Conservation (phyloP, 2,888 invertebrate genomes). For the Cecidostiba fungosa region DNA sequence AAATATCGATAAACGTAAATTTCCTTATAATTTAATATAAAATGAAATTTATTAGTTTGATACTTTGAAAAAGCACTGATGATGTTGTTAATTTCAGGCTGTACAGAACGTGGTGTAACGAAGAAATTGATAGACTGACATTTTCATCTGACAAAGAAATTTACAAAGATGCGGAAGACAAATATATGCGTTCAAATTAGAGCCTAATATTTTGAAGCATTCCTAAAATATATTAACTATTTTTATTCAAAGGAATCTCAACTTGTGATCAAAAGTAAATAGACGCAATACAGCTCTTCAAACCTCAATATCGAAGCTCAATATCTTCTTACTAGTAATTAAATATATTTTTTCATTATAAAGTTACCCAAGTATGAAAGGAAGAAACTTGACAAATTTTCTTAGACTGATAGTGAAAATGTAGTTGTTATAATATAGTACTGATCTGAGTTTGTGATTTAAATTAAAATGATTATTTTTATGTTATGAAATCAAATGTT, state of each 20-base stretch:
- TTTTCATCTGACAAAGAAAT: conserved; percentile 58
- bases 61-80: conserved; percentile 47
- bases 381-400: conserved; percentile 19
- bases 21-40: conserved; percentile 50
- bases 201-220: conserved; percentile 52
- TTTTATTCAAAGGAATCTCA: conserved; percentile 52
- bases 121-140: conserved; percentile 62
- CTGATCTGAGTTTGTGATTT: conserved; percentile 38
- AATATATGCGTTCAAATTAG: conserved; percentile 59
- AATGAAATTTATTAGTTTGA: conserved; percentile 40
- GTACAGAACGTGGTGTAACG: conserved; percentile 63
- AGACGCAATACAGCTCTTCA: conserved; percentile 30
- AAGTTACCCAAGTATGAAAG: conserved; percentile 37
- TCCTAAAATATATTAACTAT: conserved; percentile 54
- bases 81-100: conserved; percentile 63
- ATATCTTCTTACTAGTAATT: conserved; percentile 36
- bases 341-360: conserved; percentile 41
- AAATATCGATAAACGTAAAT: conserved; percentile 38
- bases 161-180: conserved; percentile 61
- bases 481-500: conserved; percentile 47
- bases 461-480: conserved; percentile 46
- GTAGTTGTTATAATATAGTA: conserved; percentile 21
- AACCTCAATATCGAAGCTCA: conserved; percentile 38
- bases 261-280: conserved; percentile 43
- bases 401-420: conserved; percentile 25